Evolutionary conservation across 2,888 invertebrate genomes (phyloP).

Genomic region (Erebia epiphron): DNA sequence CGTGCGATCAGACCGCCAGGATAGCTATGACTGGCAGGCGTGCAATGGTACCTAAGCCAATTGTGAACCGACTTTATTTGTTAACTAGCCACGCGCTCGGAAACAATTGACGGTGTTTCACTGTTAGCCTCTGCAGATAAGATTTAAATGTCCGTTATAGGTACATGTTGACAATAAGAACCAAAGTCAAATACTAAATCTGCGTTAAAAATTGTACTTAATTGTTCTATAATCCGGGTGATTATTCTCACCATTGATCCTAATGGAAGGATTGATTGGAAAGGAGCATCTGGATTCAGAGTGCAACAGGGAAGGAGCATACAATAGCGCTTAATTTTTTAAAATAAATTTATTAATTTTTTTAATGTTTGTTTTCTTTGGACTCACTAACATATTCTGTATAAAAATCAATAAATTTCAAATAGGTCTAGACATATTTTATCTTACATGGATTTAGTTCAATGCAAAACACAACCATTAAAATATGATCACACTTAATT

Average conservation of each 20-base stretch:
- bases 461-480: too few relatives aligned
- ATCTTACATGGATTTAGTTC: too few relatives aligned
- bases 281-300: neutral
- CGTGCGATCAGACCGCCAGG: constrained; percentile 71
- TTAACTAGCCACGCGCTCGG: constrained; percentile 80
- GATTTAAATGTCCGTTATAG: constrained; percentile 66
- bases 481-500: neutral
- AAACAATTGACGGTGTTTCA: constrained; percentile 76
- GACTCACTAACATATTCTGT: too few relatives aligned
- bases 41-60: constrained; percentile 73
- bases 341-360: too few relatives aligned
- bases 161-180: constrained; percentile 31
- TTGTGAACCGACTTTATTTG: constrained; percentile 78
- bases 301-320: neutral
- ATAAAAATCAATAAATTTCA: too few relatives aligned
- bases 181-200: constrained; percentile 5
- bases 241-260: neutral
- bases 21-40: constrained; percentile 70
- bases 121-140: constrained; percentile 69
- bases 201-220: neutral
- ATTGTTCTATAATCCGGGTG: neutral
- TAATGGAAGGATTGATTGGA: neutral
- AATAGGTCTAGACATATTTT: too few relatives aligned
- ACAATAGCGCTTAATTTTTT: too few relatives aligned
- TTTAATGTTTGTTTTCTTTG: too few relatives aligned